Conservation (phyloP, 2,888 invertebrate genomes). For the Agriopis marginaria region DNA sequence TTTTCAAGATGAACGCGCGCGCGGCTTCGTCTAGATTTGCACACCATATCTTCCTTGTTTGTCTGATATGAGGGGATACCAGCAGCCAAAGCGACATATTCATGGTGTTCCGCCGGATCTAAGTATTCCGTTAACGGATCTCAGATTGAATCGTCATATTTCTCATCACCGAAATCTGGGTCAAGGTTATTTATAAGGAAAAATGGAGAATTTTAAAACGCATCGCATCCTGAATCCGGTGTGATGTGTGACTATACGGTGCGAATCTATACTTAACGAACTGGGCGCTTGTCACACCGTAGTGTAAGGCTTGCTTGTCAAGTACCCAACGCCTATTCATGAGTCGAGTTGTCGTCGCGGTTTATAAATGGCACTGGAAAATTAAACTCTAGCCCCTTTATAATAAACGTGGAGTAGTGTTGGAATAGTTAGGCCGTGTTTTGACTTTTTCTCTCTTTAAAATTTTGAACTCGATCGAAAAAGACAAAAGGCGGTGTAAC, state of each 20-base stretch:
- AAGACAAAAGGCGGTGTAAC: too few species aligned
- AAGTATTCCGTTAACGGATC: neutral
- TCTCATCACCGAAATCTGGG: constrained; percentile 39
- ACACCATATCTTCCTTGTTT: too few species aligned
- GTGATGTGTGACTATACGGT: constrained; percentile 45
- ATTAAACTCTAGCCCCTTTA: too few species aligned
- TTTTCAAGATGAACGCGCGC: too few species aligned
- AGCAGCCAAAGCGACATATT: neutral
- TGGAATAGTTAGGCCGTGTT: too few species aligned
- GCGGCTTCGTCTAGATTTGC: too few species aligned
- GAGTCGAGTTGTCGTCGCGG: too few species aligned
- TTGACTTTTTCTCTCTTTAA: too few species aligned
- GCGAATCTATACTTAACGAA: constrained; percentile 48
- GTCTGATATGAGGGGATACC: neutral
- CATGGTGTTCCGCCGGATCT: neutral
- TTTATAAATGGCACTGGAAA: too few species aligned
- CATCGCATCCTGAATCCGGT: constrained; percentile 74
- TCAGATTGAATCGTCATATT: neutral
- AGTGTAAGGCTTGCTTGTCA: neutral
- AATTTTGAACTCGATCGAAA: too few species aligned
- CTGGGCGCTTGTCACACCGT: constrained; percentile 48
- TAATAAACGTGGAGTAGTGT: too few species aligned
- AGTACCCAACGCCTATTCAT: neutral
- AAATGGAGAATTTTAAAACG: constrained; percentile 66
- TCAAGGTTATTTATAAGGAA: constrained; percentile 50